These are phyloP conservation scores for Brachyistius frenatus DNA, from an alignment of 2,113 vertebrate species.

Conservation along the genomic window DNA sequence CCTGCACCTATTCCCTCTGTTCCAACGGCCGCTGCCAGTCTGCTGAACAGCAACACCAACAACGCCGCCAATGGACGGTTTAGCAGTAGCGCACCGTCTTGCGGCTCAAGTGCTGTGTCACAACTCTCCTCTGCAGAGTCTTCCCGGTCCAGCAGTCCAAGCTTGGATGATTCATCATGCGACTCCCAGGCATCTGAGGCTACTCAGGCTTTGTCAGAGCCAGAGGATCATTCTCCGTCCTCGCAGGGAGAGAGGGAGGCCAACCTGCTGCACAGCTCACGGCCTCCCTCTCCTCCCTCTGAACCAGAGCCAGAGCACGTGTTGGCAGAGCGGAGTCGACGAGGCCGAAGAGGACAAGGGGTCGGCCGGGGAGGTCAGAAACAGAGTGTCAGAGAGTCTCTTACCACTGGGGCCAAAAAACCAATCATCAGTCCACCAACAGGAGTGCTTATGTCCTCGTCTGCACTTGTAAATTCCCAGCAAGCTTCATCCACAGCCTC, in stretches of 20 bases:
- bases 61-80: slow-evolving; percentile 89
- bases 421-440: slow-evolving; percentile 85
- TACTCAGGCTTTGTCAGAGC: slow-evolving; percentile 90
- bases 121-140: slow-evolving; percentile 97
- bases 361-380: slow-evolving; percentile 72
- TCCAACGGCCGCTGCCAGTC: slow-evolving; percentile 59
- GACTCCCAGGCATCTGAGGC: slow-evolving; percentile 97
- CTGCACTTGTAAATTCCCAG: slow-evolving; percentile 82
- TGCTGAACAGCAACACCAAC: slow-evolving; percentile 82
- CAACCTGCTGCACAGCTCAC: slow-evolving; percentile 82
- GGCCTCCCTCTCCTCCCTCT: slow-evolving; percentile 87
- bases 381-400: slow-evolving; percentile 83
- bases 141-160: slow-evolving; percentile 96
- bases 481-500: slow-evolving; percentile 89
- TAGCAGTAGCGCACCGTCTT: slow-evolving; percentile 91
- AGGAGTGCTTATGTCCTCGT: slow-evolving; percentile 87
- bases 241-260: slow-evolving; percentile 80
- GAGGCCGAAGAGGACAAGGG: slow-evolving; percentile 87
- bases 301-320: slow-evolving; percentile 83
- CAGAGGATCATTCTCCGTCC: slow-evolving; percentile 83
- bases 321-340: slow-evolving; percentile 79
- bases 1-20: slow-evolving; percentile 64
- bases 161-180: slow-evolving; percentile 93
- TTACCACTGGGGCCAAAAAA: slow-evolving; percentile 85
- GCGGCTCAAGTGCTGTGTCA: slow-evolving; percentile 94